Percentiles rank a stretch among this genome's conserved stretches.
Conservation (phyloP, 2,113 vertebrate species). For the Pachycephala philippinensis region DNA sequence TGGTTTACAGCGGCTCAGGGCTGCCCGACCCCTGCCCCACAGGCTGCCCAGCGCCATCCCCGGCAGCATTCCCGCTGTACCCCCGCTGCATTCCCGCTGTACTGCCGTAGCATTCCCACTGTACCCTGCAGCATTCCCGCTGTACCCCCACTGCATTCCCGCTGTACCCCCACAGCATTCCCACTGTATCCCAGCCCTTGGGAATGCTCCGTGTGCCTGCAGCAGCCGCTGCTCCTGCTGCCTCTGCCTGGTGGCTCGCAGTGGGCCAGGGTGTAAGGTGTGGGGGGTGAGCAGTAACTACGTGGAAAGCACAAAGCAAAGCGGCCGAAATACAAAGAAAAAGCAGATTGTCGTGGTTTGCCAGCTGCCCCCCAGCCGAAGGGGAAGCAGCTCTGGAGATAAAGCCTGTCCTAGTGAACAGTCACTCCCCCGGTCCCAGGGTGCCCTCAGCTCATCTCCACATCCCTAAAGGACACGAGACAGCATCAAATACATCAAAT, state of each 20-base stretch:
- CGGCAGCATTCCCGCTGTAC: not conserved
- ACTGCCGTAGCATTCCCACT: too few relatives aligned
- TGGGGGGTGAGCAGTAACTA: not conserved
- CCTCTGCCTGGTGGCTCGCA: accelerated
- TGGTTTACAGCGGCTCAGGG: not conserved
- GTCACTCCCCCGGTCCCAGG: not conserved
- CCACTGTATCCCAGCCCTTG: not conserved
- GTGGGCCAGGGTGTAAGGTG: not conserved
- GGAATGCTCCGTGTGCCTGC: not conserved
- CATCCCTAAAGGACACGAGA: not conserved
- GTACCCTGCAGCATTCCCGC: accelerated
- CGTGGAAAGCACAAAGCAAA: not conserved
- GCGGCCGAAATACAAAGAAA: accelerated
- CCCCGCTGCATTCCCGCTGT: not conserved
- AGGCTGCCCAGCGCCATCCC: not conserved
- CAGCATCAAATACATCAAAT: not conserved
- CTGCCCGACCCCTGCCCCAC: not conserved
- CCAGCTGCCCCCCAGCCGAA: not conserved
- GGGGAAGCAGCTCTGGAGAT: not conserved
- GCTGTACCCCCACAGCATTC: not conserved
- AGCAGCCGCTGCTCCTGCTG: not conserved
- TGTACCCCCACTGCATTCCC: not conserved
- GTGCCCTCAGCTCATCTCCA: not conserved
- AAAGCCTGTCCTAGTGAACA: not conserved
- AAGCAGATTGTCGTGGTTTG: not conserved